phyloP scores from a whole-genome alignment of 2,888 invertebrate genomes.

The Netelia melanura region DNA sequence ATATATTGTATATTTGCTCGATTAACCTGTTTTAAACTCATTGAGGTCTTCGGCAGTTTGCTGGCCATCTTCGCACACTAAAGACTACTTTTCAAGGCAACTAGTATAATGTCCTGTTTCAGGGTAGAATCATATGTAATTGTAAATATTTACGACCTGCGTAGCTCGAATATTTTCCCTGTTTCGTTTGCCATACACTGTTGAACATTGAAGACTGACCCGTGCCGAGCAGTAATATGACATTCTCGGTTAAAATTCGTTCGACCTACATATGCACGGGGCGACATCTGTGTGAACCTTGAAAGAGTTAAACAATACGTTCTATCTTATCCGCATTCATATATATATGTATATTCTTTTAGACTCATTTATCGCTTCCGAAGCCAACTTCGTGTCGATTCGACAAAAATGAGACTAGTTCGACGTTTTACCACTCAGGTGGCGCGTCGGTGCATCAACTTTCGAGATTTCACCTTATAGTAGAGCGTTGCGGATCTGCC shows the following conservation, averaged over 20 bases:
- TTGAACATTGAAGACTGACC: not conserved
- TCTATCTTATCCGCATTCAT: not conserved
- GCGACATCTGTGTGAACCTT: not conserved
- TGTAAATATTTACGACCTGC: conserved; percentile 34
- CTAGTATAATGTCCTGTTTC: not conserved
- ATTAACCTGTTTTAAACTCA: conserved; percentile 77
- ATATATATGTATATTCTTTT: no score
- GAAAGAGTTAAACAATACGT: not conserved
- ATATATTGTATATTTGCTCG: conserved; percentile 25
- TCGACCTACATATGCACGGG: not conserved
- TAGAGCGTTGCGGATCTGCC: no score
- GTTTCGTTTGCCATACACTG: not conserved
- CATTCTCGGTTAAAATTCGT: not conserved
- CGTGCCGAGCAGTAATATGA: no score
- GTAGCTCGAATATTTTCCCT: not conserved
- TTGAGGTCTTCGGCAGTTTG: conserved; percentile 69
- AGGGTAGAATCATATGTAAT: conserved; percentile 7
- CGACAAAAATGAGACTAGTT: conserved; percentile 38
- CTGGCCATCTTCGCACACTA: conserved; percentile 38
- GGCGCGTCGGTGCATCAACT: no score
- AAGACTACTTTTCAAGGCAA: not conserved
- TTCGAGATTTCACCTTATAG: no score
- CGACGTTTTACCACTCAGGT: conserved; percentile 29
- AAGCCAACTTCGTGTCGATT: conserved; percentile 24
- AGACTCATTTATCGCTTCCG: no score